Conservation (phyloP, 53 echinoderm and acorn worm genomes). For the Zoroaster sp. region DNA sequence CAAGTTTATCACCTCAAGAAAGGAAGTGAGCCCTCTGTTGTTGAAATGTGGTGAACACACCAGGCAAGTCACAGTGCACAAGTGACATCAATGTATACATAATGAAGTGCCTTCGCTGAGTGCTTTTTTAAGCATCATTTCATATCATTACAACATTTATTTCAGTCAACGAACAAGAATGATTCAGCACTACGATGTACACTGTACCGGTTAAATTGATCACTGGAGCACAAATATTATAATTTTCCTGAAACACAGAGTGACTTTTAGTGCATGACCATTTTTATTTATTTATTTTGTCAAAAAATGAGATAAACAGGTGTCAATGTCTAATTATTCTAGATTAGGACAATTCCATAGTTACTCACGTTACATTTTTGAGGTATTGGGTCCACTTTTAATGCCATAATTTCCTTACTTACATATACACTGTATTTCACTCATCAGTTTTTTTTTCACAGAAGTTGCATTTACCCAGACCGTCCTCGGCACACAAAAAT, state of each 20-base stretch:
- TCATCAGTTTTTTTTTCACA: too few relatives aligned
- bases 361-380: too few relatives aligned
- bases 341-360: too few relatives aligned
- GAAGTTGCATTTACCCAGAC: too few relatives aligned
- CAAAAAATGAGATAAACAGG: neutral
- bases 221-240: slow-evolving; percentile 13
- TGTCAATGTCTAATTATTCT: too few relatives aligned
- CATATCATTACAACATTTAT: neutral
- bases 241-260: neutral
- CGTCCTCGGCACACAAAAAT: too few relatives aligned
- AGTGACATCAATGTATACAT: neutral
- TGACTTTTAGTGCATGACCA: neutral
- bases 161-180: neutral
- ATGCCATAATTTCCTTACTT: too few relatives aligned
- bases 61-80: too few relatives aligned
- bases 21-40: slow-evolving; percentile 41
- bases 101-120: neutral
- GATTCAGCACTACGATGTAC: neutral
- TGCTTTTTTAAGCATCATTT: neutral
- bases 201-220: neutral
- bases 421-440: too few relatives aligned
- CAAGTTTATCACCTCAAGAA: neutral
- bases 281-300: neutral
- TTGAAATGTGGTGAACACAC: too few relatives aligned
- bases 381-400: too few relatives aligned